A percentile compares a stretch with the other conserved stretches of the same genome.
phyloP scores from a whole-genome alignment of 2,113 vertebrate species.

The Hypocryptadius cinnamomeus region DNA sequence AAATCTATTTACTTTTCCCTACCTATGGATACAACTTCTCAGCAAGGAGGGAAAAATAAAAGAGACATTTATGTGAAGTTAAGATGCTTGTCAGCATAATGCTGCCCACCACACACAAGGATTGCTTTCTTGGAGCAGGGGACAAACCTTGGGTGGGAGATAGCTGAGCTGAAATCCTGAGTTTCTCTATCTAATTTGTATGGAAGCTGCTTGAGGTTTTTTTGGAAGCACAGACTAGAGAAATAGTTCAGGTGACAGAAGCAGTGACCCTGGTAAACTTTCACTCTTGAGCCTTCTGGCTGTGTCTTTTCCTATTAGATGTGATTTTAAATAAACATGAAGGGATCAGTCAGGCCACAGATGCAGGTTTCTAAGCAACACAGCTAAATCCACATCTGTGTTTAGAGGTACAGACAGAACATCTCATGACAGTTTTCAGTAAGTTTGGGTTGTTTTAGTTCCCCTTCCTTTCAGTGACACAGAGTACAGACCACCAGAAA shows the following conservation, averaged over 20 bases:
- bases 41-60: neutral
- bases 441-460: neutral
- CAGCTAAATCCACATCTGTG: neutral
- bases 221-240: neutral
- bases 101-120: neutral
- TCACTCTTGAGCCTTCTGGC: constrained; percentile 22
- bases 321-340: constrained; percentile 60
- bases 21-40: neutral
- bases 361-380: constrained; percentile 38
- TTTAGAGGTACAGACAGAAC: neutral
- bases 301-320: constrained; percentile 27
- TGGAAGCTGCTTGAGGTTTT: neutral
- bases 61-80: neutral
- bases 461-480: neutral
- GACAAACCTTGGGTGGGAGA: neutral
- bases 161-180: neutral
- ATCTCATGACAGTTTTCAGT: neutral
- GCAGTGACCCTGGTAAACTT: constrained; percentile 33
- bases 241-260: constrained; percentile 20
- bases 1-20: neutral
- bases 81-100: neutral
- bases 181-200: neutral
- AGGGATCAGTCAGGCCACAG: constrained; percentile 14
- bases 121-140: neutral
- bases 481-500: neutral